Evolutionary conservation across 2,113 vertebrate genomes (phyloP).

Genomic region (Urocitellus parryii): DNA sequence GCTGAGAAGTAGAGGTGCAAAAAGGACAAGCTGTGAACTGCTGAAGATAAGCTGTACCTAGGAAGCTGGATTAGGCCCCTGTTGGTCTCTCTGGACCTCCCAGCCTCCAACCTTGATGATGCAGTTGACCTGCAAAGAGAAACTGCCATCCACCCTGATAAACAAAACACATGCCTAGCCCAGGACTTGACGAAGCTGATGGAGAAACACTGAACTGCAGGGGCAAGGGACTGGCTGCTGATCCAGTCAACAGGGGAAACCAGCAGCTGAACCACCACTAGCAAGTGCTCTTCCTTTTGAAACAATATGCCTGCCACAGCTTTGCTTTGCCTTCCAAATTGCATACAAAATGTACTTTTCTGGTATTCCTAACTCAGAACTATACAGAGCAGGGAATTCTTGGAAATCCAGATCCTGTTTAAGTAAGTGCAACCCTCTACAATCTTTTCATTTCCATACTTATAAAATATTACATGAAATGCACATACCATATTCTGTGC

Average conservation of each 20-base stretch:
- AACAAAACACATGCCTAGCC: neutral
- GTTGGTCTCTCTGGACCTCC: neutral
- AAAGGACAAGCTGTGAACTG: neutral
- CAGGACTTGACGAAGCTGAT: neutral
- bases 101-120: neutral
- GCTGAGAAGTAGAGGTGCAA: neutral
- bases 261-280: neutral
- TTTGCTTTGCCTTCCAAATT: neutral
- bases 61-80: fast-evolving
- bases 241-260: fast-evolving
- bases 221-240: neutral
- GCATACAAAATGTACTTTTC: neutral
- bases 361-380: neutral
- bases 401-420: neutral
- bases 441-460: neutral
- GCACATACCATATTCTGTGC: neutral
- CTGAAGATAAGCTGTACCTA: neutral
- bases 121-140: neutral
- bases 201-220: neutral
- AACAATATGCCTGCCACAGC: fast-evolving
- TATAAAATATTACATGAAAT: neutral
- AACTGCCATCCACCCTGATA: neutral
- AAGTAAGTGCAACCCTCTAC: neutral
- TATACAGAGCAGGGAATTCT: neutral
- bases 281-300: neutral